phyloP scores from a whole-genome alignment of 2,888 invertebrate genomes.

The Leptinotarsa rubiginosa region DNA sequence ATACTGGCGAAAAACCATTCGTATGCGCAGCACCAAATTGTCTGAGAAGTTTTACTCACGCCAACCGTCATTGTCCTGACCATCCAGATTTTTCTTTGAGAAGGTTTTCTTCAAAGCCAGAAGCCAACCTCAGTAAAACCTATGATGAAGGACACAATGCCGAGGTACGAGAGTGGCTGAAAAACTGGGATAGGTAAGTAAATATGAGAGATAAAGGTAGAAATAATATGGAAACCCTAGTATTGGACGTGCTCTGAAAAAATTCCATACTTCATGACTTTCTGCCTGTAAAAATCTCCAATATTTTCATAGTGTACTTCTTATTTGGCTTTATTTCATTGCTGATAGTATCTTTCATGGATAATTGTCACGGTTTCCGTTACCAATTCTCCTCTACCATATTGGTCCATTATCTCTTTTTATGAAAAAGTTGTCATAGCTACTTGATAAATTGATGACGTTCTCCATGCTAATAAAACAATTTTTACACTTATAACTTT shows the following conservation, averaged over 20 bases:
- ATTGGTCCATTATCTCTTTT: too few species aligned
- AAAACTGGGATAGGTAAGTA: constrained; percentile 60
- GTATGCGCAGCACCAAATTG: constrained; percentile 75
- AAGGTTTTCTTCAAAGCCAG: constrained; percentile 55
- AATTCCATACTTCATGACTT: too few species aligned
- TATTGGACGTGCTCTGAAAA: not conserved
- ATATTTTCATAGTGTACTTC: too few species aligned
- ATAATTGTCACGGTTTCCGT: too few species aligned
- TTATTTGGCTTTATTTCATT: too few species aligned
- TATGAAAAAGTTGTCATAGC: too few species aligned
- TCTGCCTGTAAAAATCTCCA: too few species aligned
- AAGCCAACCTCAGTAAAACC: constrained; percentile 63
- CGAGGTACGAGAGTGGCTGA: constrained; percentile 66
- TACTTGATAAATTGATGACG: too few species aligned
- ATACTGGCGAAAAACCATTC: constrained; percentile 83
- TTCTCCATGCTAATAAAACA: too few species aligned
- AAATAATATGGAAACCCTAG: not conserved
- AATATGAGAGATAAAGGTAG: not conserved
- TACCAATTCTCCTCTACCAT: too few species aligned
- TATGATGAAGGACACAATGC: constrained; percentile 65
- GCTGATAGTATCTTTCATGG: too few species aligned
- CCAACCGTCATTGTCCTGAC: constrained; percentile 79
- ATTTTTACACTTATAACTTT: too few species aligned
- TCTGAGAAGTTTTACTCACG: constrained; percentile 78
- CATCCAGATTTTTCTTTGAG: constrained; percentile 74